Percentiles rank a stretch among this genome's conserved stretches.
phyloP scores from a whole-genome alignment of 2,113 vertebrate species.

The Nansenia antarctica region DNA sequence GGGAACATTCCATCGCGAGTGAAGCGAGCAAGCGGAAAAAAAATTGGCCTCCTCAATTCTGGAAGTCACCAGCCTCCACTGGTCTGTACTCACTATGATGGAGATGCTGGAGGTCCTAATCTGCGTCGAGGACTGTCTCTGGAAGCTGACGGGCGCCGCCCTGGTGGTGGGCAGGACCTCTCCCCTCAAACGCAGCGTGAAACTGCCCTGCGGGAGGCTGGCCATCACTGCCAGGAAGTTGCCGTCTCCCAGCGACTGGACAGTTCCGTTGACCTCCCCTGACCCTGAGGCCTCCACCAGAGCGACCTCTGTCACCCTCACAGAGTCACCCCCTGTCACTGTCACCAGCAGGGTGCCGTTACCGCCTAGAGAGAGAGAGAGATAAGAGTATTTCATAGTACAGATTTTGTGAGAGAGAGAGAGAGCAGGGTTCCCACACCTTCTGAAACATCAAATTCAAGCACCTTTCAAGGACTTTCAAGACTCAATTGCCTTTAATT shows the following conservation, averaged over 20 bases:
- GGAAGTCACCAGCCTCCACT: no score
- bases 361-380: background rate
- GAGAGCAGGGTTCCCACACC: no score
- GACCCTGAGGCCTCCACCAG: slow-evolving; percentile 56
- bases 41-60: no score
- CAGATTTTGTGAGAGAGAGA: no score
- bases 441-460: no score
- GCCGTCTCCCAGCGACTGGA: slow-evolving; percentile 34
- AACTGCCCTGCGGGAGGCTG: slow-evolving; percentile 53
- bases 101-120: slow-evolving; percentile 59
- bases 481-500: no score
- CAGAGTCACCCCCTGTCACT: slow-evolving; percentile 55
- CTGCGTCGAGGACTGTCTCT: slow-evolving; percentile 67
- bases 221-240: slow-evolving; percentile 59
- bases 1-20: no score
- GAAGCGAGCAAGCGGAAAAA: no score
- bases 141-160: slow-evolving; percentile 30
- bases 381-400: no score
- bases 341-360: slow-evolving; percentile 56
- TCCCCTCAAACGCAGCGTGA: slow-evolving; percentile 59
- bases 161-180: slow-evolving; percentile 30
- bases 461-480: no score
- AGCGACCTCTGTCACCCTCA: slow-evolving; percentile 51
- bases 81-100: slow-evolving; percentile 58
- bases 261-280: slow-evolving; percentile 48